Evolutionary conservation across 1,140 invertebrate species (phyloP).

Genomic region (Drosophila nikananu): DNA sequence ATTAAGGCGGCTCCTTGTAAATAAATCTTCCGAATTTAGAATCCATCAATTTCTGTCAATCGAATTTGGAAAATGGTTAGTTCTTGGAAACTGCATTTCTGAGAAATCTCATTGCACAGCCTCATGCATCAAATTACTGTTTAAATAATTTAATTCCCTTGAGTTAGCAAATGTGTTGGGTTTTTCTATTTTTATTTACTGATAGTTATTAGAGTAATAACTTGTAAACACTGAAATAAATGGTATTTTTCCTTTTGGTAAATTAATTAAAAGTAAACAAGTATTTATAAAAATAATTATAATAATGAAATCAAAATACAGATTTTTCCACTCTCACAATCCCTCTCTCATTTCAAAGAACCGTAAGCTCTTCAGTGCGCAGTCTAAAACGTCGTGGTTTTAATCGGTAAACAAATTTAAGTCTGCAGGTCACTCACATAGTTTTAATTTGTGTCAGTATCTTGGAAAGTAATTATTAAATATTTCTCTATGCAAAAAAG

Average conservation of each 20-base stretch:
- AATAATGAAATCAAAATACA: background rate
- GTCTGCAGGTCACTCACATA: background rate
- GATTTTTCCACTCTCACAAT: background rate
- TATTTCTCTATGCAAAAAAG: background rate
- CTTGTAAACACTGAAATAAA: background rate
- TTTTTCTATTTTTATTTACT: background rate
- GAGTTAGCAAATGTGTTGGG: background rate
- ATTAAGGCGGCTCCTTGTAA: background rate
- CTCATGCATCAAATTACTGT: background rate
- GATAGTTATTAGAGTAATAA: background rate
- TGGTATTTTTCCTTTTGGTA: background rate
- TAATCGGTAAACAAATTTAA: background rate
- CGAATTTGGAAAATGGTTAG: background rate
- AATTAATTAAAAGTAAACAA: too few relatives aligned
- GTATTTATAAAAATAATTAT: background rate
- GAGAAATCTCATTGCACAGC: background rate
- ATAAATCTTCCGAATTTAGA: background rate
- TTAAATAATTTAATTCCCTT: constrained; percentile 5
- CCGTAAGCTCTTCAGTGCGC: background rate
- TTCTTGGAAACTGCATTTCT: constrained; percentile 5
- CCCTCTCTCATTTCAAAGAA: too few relatives aligned
- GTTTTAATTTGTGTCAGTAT: background rate
- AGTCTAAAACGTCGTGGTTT: background rate
- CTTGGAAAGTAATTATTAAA: background rate
- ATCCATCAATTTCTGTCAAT: constrained; percentile 9